Percentiles rank a stretch among this genome's conserved stretches.
These are phyloP conservation scores for Manis javanica DNA, from an alignment of 2,797 vertebrate genomes.

Conservation along the genomic window DNA sequence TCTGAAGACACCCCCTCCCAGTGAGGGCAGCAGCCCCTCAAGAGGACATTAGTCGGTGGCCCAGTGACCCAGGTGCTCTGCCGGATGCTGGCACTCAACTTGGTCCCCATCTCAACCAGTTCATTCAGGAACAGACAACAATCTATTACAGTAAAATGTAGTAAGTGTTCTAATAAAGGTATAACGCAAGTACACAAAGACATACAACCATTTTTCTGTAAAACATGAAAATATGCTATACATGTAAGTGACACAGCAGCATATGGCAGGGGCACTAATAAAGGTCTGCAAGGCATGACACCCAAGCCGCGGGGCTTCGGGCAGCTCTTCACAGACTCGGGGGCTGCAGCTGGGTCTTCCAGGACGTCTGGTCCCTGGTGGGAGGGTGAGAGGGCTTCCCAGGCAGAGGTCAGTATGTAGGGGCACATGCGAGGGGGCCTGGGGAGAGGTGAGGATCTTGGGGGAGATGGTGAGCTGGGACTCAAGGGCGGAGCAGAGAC, in stretches of 20 bases:
- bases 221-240: background rate
- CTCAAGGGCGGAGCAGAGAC: background rate
- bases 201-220: fast-evolving
- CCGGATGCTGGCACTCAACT: fast-evolving
- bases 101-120: background rate
- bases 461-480: fast-evolving
- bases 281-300: background rate
- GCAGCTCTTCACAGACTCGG: background rate
- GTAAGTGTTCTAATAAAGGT: fast-evolving
- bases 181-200: fast-evolving
- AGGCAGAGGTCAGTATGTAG: fast-evolving
- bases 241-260: fast-evolving
- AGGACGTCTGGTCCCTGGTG: background rate
- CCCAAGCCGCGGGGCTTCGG: fast-evolving
- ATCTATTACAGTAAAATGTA: fast-evolving
- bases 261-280: fast-evolving
- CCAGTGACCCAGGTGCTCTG: fast-evolving
- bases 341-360: background rate
- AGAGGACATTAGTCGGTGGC: fast-evolving
- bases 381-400: background rate
- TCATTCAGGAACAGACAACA: background rate
- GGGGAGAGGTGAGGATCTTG: background rate
- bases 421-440: fast-evolving
- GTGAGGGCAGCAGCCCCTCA: fast-evolving
- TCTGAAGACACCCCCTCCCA: fast-evolving